Evolutionary conservation across 2,888 invertebrate species (phyloP), one percentile per base, ranked within the genome.

Genomic region (Pheosia gnoma): DNA sequence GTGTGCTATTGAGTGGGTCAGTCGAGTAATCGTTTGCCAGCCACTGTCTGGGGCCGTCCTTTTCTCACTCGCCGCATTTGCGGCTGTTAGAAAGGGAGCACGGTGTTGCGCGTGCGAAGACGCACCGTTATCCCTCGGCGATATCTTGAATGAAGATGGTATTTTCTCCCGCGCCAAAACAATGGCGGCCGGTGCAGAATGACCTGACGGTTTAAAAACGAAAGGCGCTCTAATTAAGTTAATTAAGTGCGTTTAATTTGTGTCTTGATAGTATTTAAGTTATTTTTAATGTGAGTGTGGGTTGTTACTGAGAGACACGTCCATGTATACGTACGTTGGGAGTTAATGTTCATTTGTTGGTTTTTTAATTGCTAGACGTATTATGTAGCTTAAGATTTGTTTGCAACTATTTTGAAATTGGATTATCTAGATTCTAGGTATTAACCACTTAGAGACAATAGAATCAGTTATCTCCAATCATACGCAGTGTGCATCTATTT

Each of bases 61-160:
- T 72, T 58, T 89, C 84, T 68, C 59, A 41, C 74, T 39, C 56
- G 11, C 0, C 0, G 9, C 13, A 25, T 43, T 43, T 13, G 0
- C 6, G 54, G 47, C 51, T 4, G 83, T 59, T 57, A 5, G 86
- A 87, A 66, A 60, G 77, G 65, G 88, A 83, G 54, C 65, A 45
- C 77, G 53, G 8, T 51, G 59, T 47, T 81, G 84, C 88, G 88
- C 89, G 88, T 89, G 89, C 90, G 87, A n/a, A n/a, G n/a, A 79
- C 82, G 84, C 83, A 93, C 94, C 94, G 94, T 94, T 94, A 94
- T 91, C 88, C 90, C 87, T 82, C 89, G 82, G 79, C 90, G 88
- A 92, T 93, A 92, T 90, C 90, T 93, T 93, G 92, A 94, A 94
- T 94, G 94, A 89, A 93, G 90, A 92, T 90, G 89, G 90, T 86